Evolutionary conservation across 2,888 invertebrate genomes (phyloP).

Genomic region (Heterodera filipjevi): DNA sequence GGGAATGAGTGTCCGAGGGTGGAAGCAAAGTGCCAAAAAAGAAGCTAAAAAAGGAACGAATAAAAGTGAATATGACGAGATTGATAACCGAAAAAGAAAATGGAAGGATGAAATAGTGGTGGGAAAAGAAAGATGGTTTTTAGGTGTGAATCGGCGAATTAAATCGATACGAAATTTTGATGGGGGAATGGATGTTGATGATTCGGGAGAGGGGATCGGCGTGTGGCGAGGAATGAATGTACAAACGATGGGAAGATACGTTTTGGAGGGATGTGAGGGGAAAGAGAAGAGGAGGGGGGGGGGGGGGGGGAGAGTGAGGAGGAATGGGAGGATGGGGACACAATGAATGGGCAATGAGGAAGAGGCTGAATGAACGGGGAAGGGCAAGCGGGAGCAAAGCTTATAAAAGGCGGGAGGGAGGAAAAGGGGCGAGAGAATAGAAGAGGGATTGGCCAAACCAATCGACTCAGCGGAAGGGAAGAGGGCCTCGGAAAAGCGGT

Average conservation of each 20-base stretch:
- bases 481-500: background rate
- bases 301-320: background rate
- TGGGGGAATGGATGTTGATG: background rate
- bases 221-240: background rate
- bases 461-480: constrained; percentile 3
- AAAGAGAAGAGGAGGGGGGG: background rate
- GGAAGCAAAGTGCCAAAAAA: background rate
- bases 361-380: constrained; percentile 6
- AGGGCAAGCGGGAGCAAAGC: constrained; percentile 12
- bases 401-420: constrained; percentile 23
- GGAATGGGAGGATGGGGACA: constrained; percentile 4
- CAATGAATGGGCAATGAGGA: constrained; percentile 8
- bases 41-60: background rate
- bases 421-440: constrained; percentile 25
- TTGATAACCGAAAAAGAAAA: too few species aligned
- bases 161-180: background rate
- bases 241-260: background rate
- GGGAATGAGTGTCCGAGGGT: background rate
- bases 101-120: too few species aligned
- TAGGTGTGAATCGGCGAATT: background rate
- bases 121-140: background rate
- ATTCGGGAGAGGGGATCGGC: background rate
- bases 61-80: background rate
- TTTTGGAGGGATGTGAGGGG: background rate
- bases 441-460: constrained; percentile 9